Evolutionary conservation across 2,797 vertebrate genomes (phyloP), one percentile per base, ranked within the genome.

Genomic region (Babyrousa celebensis): DNA sequence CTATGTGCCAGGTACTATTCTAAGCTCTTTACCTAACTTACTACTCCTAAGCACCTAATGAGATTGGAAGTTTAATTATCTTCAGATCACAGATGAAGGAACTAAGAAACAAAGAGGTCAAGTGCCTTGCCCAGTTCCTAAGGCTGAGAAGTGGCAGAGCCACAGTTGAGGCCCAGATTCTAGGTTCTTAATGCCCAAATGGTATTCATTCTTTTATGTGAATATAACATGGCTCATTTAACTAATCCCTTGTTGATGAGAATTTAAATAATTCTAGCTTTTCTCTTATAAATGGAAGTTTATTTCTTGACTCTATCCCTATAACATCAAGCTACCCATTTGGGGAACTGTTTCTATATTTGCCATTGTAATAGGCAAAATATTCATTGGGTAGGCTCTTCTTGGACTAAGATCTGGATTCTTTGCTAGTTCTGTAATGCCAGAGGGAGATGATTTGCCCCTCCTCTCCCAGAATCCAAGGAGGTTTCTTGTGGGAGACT

Each of bases 281-380:
- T 87, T 84, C 40, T 84, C 60, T 63, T 90, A 63, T 17, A 89
- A 83, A 79, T 79, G 48, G 29, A 90, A 86, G 52, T 92, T 23
- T 89, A 16, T 72, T 86, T 68, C 14, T 85, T 70, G 20, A 78
- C 18, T 70, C 1, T 29, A 27, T 23, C 65, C 10, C 12, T 36
- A 29, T 15, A 65, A 56, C 11, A 29, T 48, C 71, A 40, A 88
- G 48, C n/a, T 87, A 16, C 62, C 68, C 52, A 23, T 58, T 95
- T n/a, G 25, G 95, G 27, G 29, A n/a, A 48, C 12, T 23, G 23
- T 25, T 4, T 18, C 10, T 60, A 12, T 32, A 29, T 67, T 65
- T 8, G 16, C 21, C 36, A n/a, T 75, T 48, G 36, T 63, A 27
- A 78, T 10, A 25, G 27, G 6, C 56, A 60, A 27, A 11, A 32